Base-by-base conservation (phyloP, 2,888 invertebrate species). In the Idaea dimidiata region DNA sequence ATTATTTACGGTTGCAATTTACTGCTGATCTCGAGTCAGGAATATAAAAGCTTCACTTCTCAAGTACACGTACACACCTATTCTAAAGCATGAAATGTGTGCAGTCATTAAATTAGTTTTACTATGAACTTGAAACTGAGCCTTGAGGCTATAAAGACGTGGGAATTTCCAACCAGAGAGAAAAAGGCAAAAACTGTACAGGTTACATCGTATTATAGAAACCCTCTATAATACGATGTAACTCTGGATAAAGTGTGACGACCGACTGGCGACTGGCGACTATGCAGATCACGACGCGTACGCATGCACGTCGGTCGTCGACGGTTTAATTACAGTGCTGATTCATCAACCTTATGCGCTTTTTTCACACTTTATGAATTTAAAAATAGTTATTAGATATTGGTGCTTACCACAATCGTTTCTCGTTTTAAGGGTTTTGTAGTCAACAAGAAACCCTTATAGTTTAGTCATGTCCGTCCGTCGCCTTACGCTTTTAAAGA, bases 71-170 rank as follows among this genome's bases (percentile, higher is more conserved):
- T n/a, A n/a, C n/a, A n/a, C 17, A n/a, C 6, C 16, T 6, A 32
- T 62, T 67, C 58, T 58, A 59, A 61, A 61, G 62, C 59, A 62
- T 58, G 59, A 62, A 54, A 62, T 56, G 55, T 60, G 57, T 69
- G 62, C 66, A 63, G 70, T 73, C 70, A 77, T 75, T 75, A 72
- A 73, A 74, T 71, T 71, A 70, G 63, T 70, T 72, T 73, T 73
- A 73, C 71, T 75, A 71, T 71, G 71, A 79, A 79, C 75, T 77
- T 76, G 77, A 79, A 80, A 81, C 79, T 71, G 77, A 79, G 72
- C 75, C 78, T 75, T 70, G 62, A 59, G 64, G 76, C 69, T 71
- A 76, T 75, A 75, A 72, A 70, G 64, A 66, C 79, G 77, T 84
- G 85, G 82, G 83, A 85, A 84, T 70, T 71, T 74, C 78, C 81